These are phyloP conservation scores for Gallinago media DNA, from an alignment of 2,113 vertebrate species.

Conservation along the genomic window DNA sequence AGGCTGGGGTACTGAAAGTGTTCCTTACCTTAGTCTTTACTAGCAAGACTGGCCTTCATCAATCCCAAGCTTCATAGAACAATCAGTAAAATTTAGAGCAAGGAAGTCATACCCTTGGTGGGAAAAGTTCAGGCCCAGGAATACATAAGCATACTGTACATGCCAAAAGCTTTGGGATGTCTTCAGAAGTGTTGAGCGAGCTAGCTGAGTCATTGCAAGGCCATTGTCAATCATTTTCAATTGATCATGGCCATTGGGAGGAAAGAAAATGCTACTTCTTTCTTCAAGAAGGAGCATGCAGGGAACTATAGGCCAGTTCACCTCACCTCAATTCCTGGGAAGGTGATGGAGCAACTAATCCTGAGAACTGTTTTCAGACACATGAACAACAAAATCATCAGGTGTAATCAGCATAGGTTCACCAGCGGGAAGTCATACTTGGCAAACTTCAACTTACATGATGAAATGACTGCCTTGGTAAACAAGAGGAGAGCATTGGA, in stretches of 20 bases:
- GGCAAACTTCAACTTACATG: not conserved
- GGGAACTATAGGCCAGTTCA: not conserved
- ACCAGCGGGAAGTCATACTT: not conserved
- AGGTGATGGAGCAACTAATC: not conserved
- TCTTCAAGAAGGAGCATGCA: not conserved
- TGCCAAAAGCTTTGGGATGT: not conserved
- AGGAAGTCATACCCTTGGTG: not conserved
- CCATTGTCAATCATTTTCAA: not conserved
- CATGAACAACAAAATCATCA: not conserved
- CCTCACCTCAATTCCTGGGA: not conserved
- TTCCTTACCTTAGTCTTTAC: not conserved
- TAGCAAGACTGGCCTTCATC: not conserved
- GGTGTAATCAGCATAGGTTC: not conserved
- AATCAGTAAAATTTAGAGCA: not conserved
- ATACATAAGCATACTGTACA: not conserved
- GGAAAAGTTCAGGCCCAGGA: not conserved
- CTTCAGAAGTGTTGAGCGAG: not conserved
- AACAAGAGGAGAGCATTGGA: not conserved
- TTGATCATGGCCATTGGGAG: not conserved
- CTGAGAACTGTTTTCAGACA: not conserved
- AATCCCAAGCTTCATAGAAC: not conserved
- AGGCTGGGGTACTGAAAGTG: not conserved
- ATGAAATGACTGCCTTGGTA: not conserved
- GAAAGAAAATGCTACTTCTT: not conserved
- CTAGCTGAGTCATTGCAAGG: not conserved